Percentiles rank a stretch among this genome's conserved stretches.
Conservation (phyloP, 2,797 vertebrate genomes). For the Pyrrhura leucotis region DNA sequence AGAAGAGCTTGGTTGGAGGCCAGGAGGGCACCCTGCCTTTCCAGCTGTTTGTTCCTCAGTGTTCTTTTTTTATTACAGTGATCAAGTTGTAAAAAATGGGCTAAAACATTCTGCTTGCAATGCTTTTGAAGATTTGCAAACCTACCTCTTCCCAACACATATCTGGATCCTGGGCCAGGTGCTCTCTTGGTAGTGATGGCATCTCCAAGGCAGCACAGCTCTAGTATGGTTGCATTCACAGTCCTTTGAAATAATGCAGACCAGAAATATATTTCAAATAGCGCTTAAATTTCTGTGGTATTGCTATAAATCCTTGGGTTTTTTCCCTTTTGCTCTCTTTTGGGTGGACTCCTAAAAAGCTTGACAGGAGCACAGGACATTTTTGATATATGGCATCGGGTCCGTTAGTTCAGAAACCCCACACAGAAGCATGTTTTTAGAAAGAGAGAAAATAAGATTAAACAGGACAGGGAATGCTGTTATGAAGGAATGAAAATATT, state of each 20-base stretch:
- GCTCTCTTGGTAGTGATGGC: background rate
- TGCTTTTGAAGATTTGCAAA: background rate
- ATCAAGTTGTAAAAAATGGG: background rate
- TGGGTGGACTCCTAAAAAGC: background rate
- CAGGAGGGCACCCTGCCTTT: background rate
- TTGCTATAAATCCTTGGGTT: background rate
- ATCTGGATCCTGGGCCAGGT: background rate
- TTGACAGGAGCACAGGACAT: background rate
- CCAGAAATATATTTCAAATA: background rate
- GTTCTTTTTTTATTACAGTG: background rate
- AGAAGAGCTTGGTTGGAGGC: background rate
- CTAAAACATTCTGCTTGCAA: background rate
- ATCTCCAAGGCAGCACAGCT: background rate
- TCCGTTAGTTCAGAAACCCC: conserved; percentile 53
- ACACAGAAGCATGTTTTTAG: conserved; percentile 89
- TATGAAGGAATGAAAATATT: conserved; percentile 91
- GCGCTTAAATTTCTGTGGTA: background rate
- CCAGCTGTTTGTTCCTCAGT: background rate
- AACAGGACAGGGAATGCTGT: conserved; percentile 78
- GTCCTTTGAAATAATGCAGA: background rate
- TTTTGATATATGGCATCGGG: conserved; percentile 10
- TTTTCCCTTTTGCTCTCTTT: background rate
- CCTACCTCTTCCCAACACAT: background rate
- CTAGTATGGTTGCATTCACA: background rate
- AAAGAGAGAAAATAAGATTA: conserved; percentile 80